Percentiles rank a stretch among this genome's conserved stretches.
These are phyloP conservation scores for Entomobrya proxima DNA, from an alignment of 2,888 invertebrate genomes.

Conservation along the genomic window DNA sequence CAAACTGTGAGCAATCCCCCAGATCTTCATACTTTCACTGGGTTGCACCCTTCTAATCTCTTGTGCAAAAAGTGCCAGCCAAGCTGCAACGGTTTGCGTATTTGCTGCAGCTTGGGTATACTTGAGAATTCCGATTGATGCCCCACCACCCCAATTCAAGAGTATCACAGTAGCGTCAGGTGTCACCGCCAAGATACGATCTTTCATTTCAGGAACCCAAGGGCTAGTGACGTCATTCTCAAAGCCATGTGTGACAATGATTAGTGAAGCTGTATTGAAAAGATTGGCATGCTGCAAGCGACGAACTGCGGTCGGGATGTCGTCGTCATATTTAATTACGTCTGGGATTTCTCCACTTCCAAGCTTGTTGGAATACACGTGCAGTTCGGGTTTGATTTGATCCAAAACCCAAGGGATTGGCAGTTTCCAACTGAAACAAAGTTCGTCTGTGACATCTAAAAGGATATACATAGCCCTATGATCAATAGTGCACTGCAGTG, in stretches of 20 bases:
- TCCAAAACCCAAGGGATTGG: constrained; percentile 47
- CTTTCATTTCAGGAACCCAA: constrained; percentile 69
- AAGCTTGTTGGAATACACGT: constrained; percentile 36
- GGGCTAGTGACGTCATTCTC: constrained; percentile 56
- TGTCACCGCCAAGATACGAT: constrained; percentile 57
- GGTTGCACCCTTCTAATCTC: constrained; percentile 33
- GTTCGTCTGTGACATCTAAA: neutral
- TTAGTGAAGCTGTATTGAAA: constrained; percentile 17
- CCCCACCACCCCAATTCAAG: constrained; percentile 70
- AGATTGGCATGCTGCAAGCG: constrained; percentile 17
- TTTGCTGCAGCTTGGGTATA: constrained; percentile 71
- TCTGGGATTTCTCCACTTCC: neutral
- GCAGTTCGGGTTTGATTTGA: constrained; percentile 52
- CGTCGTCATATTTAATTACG: constrained; percentile 37
- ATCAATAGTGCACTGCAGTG: no score
- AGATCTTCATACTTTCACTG: constrained; percentile 42
- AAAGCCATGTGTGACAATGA: constrained; percentile 70
- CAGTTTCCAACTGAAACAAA: constrained; percentile 22
- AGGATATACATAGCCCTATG: no score
- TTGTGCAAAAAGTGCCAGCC: constrained; percentile 54
- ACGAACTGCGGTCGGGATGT: constrained; percentile 31
- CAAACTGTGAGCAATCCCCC: constrained; percentile 68
- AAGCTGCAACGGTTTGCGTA: constrained; percentile 66
- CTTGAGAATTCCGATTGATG: constrained; percentile 56
- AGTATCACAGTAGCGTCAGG: constrained; percentile 59